Conservation (phyloP, 2,888 invertebrate genomes). For the Drosophila rellima region DNA sequence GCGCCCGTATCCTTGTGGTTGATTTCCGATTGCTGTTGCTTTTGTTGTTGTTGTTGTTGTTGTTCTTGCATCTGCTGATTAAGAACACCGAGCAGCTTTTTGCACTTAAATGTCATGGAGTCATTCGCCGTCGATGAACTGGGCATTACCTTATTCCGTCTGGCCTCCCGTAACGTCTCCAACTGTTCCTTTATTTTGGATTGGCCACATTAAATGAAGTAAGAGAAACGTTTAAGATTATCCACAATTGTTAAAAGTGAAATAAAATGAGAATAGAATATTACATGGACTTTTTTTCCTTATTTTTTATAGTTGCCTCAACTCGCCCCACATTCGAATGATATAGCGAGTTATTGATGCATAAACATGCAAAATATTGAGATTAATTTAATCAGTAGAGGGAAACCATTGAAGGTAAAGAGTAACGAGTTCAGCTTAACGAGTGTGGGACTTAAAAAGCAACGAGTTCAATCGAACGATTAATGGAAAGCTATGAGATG, state of each 20-base stretch:
- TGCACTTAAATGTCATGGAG: slow-evolving; percentile 24
- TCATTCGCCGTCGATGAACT: slow-evolving; percentile 3
- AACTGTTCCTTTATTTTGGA: slow-evolving; percentile 14
- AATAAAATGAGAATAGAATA: neutral
- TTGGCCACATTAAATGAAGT: too few relatives aligned
- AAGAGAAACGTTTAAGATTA: neutral
- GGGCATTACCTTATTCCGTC: slow-evolving; percentile 26
- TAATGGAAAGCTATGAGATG: too few relatives aligned
- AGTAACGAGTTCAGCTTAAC: neutral
- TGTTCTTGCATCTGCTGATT: slow-evolving; percentile 58
- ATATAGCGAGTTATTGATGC: neutral
- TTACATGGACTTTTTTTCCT: neutral
- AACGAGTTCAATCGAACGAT: too few relatives aligned
- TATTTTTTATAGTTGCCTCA: neutral
- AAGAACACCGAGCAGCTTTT: slow-evolving; percentile 34
- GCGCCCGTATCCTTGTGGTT: slow-evolving; percentile 14
- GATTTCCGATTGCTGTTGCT: slow-evolving; percentile 35
- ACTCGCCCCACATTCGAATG: neutral
- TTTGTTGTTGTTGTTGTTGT: slow-evolving; percentile 38
- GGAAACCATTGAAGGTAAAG: neutral
- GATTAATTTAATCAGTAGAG: neutral
- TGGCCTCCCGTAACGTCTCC: slow-evolving; percentile 29
- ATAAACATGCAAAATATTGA: neutral
- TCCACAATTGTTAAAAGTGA: neutral
- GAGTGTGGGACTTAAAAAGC: too few relatives aligned